Percentiles rank a stretch among this genome's conserved stretches.
Conservation (phyloP, 2,113 vertebrate genomes). For the Cephalopterus ornatus region DNA sequence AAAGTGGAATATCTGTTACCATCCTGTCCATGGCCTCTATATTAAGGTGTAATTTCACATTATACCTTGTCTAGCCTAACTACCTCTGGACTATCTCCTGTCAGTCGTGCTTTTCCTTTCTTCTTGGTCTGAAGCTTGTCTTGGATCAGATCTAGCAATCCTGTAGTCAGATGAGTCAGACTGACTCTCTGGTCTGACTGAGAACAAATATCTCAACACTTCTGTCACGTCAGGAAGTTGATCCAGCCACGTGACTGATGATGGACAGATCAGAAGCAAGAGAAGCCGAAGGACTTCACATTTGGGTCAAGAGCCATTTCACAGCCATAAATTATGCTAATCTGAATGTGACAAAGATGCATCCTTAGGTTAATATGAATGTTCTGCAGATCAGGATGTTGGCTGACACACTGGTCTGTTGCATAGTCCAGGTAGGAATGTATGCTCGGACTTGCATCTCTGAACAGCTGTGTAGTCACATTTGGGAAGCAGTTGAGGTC, state of each 20-base stretch:
- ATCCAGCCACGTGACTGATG: not conserved
- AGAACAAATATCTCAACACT: not conserved
- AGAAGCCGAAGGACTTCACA: not conserved
- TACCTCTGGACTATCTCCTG: not conserved
- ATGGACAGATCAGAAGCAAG: not conserved
- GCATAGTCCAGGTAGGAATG: not conserved
- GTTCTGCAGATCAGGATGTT: not conserved
- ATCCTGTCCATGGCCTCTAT: not conserved
- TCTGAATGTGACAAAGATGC: not conserved
- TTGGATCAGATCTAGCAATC: not conserved
- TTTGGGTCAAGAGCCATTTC: not conserved
- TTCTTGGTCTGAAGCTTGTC: not conserved
- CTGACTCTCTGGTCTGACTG: not conserved
- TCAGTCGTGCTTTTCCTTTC: not conserved
- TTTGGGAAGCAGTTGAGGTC: not conserved
- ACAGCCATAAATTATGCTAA: not conserved
- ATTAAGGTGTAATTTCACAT: not conserved
- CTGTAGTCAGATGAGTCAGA: not conserved
- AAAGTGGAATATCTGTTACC: not conserved
- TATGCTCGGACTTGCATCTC: not conserved
- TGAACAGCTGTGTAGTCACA: not conserved
- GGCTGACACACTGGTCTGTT: not conserved
- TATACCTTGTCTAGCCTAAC: not conserved
- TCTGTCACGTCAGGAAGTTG: not conserved
- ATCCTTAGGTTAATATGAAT: not conserved